These are phyloP conservation scores for Oreotrochilus melanogaster DNA, from an alignment of 2,113 vertebrate genomes.

Conservation along the genomic window DNA sequence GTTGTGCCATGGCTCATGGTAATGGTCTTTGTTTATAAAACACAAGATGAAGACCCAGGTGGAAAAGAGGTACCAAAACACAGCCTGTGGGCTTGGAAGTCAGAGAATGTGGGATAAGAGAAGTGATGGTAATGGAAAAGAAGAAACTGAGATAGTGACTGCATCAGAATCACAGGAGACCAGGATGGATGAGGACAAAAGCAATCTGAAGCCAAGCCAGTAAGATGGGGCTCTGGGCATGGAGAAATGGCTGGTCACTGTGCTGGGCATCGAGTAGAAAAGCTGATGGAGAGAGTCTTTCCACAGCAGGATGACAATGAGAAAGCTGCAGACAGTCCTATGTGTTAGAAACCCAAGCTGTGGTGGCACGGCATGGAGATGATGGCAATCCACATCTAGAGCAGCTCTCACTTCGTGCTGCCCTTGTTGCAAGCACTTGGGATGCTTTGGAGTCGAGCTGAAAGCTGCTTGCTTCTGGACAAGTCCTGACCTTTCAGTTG, in stretches of 20 bases:
- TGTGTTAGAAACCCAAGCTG: rapidly evolving
- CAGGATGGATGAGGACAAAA: neutral
- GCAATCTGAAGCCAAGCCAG: neutral
- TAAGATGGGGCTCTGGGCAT: neutral
- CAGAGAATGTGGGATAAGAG: neutral
- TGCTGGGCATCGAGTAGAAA: neutral
- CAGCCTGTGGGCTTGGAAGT: neutral
- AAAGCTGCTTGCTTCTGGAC: neutral
- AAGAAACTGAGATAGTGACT: neutral
- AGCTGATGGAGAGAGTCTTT: neutral
- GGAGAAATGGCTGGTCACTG: neutral
- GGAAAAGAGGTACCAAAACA: neutral
- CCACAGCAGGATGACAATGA: neutral
- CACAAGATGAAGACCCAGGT: neutral
- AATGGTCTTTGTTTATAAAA: neutral
- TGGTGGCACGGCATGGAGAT: rapidly evolving
- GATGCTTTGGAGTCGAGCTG: neutral
- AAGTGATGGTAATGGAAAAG: neutral
- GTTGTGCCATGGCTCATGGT: neutral
- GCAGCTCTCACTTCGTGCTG: rapidly evolving
- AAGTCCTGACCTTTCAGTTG: neutral
- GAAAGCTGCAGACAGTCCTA: neutral
- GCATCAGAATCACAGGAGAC: rapidly evolving
- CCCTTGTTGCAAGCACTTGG: neutral
- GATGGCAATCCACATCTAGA: neutral